These are phyloP conservation scores for Papilio protenor DNA, from an alignment of 2,888 invertebrate genomes.

Conservation along the genomic window DNA sequence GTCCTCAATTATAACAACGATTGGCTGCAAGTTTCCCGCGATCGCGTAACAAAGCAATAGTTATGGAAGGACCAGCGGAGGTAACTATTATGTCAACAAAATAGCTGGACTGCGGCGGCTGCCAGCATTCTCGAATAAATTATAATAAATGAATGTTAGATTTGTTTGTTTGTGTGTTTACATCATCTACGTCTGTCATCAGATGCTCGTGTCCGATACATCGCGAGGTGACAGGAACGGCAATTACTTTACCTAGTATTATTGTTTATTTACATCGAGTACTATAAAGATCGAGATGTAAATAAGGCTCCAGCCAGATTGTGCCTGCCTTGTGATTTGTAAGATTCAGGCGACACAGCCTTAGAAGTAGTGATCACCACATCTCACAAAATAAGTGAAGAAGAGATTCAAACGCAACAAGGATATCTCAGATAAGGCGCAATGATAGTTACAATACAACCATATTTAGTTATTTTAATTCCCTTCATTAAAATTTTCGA, in stretches of 20 bases:
- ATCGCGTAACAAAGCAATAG: not conserved
- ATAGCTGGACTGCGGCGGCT: slow-evolving; percentile 13
- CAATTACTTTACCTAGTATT: slow-evolving; percentile 5
- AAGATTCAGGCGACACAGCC: not conserved
- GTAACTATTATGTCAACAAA: slow-evolving; percentile 33
- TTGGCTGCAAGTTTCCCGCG: not conserved
- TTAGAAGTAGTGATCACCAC: not conserved
- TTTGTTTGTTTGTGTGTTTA: slow-evolving; percentile 53
- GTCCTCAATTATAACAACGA: not conserved
- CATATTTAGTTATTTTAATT: not conserved
- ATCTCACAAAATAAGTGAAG: not conserved
- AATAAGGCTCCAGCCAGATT: not conserved
- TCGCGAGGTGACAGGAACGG: slow-evolving; percentile 8
- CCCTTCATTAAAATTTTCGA: not conserved
- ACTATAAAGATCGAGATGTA: not conserved
- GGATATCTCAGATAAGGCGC: not conserved
- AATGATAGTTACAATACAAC: not conserved
- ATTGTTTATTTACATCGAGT: not conserved
- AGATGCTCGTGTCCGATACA: slow-evolving; percentile 35
- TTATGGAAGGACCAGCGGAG: not conserved
- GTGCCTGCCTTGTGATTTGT: not conserved
- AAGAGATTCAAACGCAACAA: not conserved
- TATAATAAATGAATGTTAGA: slow-evolving; percentile 55
- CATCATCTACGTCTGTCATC: slow-evolving; percentile 44
- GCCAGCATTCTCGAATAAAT: slow-evolving; percentile 52